Percentiles rank a stretch among this genome's conserved stretches.
These are phyloP conservation scores for Phrixothrix hirtus DNA, from an alignment of 2,888 invertebrate species.

Conservation along the genomic window DNA sequence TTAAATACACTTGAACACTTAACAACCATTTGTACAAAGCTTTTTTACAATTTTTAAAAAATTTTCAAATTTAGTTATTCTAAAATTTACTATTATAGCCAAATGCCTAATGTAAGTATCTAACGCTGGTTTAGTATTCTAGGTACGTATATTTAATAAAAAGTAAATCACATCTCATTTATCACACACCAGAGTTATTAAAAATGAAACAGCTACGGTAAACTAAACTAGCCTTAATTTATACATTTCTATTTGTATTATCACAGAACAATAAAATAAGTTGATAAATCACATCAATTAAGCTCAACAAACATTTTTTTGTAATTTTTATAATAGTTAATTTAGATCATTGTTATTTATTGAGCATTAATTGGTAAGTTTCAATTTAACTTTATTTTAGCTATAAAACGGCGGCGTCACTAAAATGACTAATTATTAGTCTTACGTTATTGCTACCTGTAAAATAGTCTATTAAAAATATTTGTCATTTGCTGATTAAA, in stretches of 20 bases:
- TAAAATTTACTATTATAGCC: constrained; percentile 16
- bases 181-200: constrained; percentile 25
- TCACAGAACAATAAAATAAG: constrained; percentile 28
- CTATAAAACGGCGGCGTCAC: constrained; percentile 14
- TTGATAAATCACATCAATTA: constrained; percentile 19
- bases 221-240: constrained; percentile 17
- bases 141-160: constrained; percentile 18
- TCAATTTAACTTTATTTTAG: constrained; percentile 1
- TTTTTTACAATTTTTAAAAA: constrained; percentile 7
- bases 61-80: constrained; percentile 9
- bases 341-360: too few species aligned
- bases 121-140: too few species aligned
- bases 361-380: background rate
- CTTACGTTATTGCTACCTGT: constrained; percentile 32
- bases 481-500: constrained; percentile 2
- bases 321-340: too few species aligned
- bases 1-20: constrained; percentile 17
- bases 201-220: constrained; percentile 24
- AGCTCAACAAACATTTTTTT: constrained; percentile 3
- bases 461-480: constrained; percentile 12
- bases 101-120: constrained; percentile 1
- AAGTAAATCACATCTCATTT: constrained; percentile 28
- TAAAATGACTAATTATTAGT: constrained; percentile 22
- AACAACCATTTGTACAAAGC: constrained; percentile 26
- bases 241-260: constrained; percentile 21